phyloP scores from a whole-genome alignment of 2,888 invertebrate genomes.

The Zonitis immaculata region DNA sequence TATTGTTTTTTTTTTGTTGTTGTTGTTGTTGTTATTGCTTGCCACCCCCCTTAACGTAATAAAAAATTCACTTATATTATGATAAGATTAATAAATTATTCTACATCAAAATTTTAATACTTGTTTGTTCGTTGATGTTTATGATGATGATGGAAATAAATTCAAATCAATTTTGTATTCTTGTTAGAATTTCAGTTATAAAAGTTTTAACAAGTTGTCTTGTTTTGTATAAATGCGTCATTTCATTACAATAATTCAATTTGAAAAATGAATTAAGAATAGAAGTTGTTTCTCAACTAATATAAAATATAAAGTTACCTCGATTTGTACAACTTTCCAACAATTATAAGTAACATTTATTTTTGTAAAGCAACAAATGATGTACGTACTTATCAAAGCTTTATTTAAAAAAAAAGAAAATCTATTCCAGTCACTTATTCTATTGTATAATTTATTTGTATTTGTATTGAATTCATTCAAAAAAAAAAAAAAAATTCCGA shows the following conservation, averaged over 20 bases:
- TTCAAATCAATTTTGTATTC: slow-evolving; percentile 19
- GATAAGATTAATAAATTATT: background rate
- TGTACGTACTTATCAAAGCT: background rate
- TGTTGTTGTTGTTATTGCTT: slow-evolving; percentile 17
- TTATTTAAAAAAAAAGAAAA: too few species aligned
- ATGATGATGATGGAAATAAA: slow-evolving; percentile 9
- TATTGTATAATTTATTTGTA: background rate
- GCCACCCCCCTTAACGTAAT: background rate
- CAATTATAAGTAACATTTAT: background rate
- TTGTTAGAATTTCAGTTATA: slow-evolving; percentile 27
- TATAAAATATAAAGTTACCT: slow-evolving; percentile 21
- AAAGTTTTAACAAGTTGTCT: slow-evolving; percentile 34
- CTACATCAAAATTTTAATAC: background rate
- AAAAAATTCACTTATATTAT: slow-evolving; percentile 13
- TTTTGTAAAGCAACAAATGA: background rate
- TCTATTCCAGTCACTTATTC: background rate
- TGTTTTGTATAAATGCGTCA: slow-evolving; percentile 32
- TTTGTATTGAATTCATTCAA: background rate
- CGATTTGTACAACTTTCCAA: background rate
- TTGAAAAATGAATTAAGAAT: slow-evolving; percentile 40
- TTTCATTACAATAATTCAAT: slow-evolving; percentile 38
- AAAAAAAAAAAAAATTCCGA: background rate
- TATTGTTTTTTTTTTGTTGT: slow-evolving; percentile 26
- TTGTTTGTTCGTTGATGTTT: background rate
- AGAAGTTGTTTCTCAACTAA: slow-evolving; percentile 38